phyloP scores from a whole-genome alignment of 1,140 invertebrate genomes.

The Drosophila truncata region DNA sequence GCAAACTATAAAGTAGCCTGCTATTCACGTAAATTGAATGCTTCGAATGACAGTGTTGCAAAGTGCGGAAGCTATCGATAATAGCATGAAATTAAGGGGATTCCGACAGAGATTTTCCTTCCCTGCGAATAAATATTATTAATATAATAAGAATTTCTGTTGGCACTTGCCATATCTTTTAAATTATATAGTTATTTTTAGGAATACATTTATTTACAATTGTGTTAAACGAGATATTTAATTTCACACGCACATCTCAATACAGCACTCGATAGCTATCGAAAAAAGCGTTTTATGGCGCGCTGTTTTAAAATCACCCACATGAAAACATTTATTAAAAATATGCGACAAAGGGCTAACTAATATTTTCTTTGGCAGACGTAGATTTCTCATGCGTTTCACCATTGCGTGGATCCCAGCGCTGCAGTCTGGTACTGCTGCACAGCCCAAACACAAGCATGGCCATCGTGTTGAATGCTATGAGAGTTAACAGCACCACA shows the following conservation, averaged over 20 bases:
- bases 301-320: constrained; percentile 8
- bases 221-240: neutral
- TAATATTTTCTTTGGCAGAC: neutral
- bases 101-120: too few relatives aligned
- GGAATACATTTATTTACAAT: neutral
- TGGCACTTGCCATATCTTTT: neutral
- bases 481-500: constrained; percentile 51
- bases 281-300: neutral
- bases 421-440: constrained; percentile 61
- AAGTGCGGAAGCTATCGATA: constrained; percentile 2
- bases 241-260: neutral
- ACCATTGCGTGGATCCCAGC: constrained; percentile 63
- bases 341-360: neutral
- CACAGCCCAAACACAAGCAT: constrained; percentile 61
- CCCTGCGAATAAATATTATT: too few relatives aligned
- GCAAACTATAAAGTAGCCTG: neutral
- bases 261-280: neutral
- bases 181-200: neutral
- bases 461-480: constrained; percentile 49
- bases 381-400: neutral
- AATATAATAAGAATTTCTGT: neutral
- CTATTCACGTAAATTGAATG: neutral
- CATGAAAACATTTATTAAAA: neutral
- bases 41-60: neutral
- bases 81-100: neutral